These are phyloP conservation scores for Aurelia sp. DNA, from an alignment of 30 jellyfish, hydroid and myxozoan species.

Conservation along the genomic window DNA sequence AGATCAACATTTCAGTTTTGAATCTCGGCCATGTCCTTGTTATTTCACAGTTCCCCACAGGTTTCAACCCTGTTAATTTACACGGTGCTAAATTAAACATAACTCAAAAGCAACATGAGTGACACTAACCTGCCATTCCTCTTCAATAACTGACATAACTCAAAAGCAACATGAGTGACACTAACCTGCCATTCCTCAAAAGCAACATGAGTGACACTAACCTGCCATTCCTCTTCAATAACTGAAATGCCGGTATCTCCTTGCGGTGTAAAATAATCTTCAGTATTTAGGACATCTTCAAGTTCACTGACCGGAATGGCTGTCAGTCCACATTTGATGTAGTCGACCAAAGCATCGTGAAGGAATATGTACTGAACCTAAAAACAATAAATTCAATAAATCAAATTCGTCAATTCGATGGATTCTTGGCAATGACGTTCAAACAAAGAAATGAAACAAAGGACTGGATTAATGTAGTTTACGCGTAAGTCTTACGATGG, in stretches of 20 bases:
- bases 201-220: background rate
- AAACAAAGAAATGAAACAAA: too few species aligned
- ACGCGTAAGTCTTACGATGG: too few species aligned
- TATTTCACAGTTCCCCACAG: too few species aligned
- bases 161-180: too few species aligned
- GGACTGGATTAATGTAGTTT: too few species aligned
- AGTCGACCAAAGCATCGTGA: slow-evolving; percentile 90
- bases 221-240: slow-evolving; percentile 77
- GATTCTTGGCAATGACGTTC: too few species aligned
- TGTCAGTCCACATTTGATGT: slow-evolving; percentile 81
- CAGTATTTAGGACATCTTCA: slow-evolving; percentile 47
- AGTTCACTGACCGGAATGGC: slow-evolving; percentile 71
- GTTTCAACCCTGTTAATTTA: too few species aligned
- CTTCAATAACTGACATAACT: slow-evolving; percentile 54
- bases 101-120: too few species aligned
- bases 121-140: slow-evolving; percentile 63
- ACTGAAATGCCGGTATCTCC: slow-evolving; percentile 59
- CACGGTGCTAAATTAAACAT: too few species aligned
- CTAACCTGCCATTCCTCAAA: slow-evolving; percentile 54
- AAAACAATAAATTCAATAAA: background rate
- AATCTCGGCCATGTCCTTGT: too few species aligned
- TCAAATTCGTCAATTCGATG: too few species aligned
- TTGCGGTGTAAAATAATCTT: slow-evolving; percentile 40
- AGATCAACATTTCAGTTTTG: too few species aligned
- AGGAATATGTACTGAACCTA: slow-evolving; percentile 86